Percentiles rank a stretch among this genome's conserved stretches.
Evolutionary conservation across 64 coral and sea anemone genomes (phyloP).

Genomic region (Orbicella faveolata): DNA sequence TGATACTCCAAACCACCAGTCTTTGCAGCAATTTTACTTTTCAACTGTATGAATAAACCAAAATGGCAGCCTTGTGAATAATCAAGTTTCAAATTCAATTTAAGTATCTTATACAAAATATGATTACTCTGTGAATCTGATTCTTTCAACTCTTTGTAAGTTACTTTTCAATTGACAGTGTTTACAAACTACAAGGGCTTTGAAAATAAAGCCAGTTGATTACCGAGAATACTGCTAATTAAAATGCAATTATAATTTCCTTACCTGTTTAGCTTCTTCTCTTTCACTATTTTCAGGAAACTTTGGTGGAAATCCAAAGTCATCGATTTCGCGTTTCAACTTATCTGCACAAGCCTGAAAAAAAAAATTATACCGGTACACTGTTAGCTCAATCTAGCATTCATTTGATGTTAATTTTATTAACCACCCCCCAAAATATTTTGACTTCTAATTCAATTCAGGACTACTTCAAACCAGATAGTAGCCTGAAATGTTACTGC

Average conservation of each 20-base stretch:
- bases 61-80: background rate
- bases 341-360: conserved; percentile 90
- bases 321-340: conserved; percentile 71
- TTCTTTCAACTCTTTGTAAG: too few relatives aligned
- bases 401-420: background rate
- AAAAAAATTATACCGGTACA: background rate
- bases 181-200: too few relatives aligned
- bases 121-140: too few relatives aligned
- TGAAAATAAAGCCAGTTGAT: too few relatives aligned
- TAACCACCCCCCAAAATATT: too few relatives aligned
- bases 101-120: too few relatives aligned
- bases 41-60: conserved; percentile 35
- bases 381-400: background rate
- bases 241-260: background rate
- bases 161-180: too few relatives aligned
- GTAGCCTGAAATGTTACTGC: too few relatives aligned
- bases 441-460: too few relatives aligned
- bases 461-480: too few relatives aligned
- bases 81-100: too few relatives aligned
- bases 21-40: conserved; percentile 90
- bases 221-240: too few relatives aligned
- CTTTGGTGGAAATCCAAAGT: conserved; percentile 81
- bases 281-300: conserved; percentile 64
- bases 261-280: conserved; percentile 61
- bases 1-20: conserved; percentile 66